phyloP scores from a whole-genome alignment of 92 coral and sea anemone genomes.

The Parazoanthus atlanticus region DNA sequence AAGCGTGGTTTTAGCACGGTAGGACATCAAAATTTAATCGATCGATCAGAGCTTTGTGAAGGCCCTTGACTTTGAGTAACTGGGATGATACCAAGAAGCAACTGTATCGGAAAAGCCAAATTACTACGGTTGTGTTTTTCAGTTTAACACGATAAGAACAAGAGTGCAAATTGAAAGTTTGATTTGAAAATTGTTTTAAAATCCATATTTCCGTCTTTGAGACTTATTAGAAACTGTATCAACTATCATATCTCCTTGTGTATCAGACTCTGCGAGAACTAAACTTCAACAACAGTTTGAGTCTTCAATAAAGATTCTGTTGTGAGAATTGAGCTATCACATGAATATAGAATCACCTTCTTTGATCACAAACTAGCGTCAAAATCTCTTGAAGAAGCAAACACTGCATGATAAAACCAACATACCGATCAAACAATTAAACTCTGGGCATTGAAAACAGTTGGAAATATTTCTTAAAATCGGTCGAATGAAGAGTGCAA shows the following conservation, averaged over 20 bases:
- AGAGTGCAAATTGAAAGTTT: neutral
- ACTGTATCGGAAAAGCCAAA: slow-evolving; percentile 1
- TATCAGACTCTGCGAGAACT: neutral
- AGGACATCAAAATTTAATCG: neutral
- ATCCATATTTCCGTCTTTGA: neutral
- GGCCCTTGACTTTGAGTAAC: neutral
- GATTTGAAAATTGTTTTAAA: no score
- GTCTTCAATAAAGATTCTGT: slow-evolving; percentile 1
- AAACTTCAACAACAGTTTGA: no score
- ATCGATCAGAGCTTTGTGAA: neutral
- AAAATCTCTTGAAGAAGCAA: neutral
- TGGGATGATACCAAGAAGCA: neutral
- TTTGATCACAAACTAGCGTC: neutral
- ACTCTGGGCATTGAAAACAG: neutral
- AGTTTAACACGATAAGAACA: neutral
- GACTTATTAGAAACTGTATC: neutral
- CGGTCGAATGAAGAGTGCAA: neutral
- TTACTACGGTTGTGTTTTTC: neutral
- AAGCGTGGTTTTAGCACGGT: slow-evolving; percentile 4
- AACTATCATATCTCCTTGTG: neutral
- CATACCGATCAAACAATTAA: neutral
- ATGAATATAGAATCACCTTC: neutral
- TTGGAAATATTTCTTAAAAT: neutral
- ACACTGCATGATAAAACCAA: neutral
- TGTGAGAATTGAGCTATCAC: neutral